These are phyloP conservation scores for Drosophila nannoptera DNA, from an alignment of 1,140 invertebrate species.

Conservation along the genomic window DNA sequence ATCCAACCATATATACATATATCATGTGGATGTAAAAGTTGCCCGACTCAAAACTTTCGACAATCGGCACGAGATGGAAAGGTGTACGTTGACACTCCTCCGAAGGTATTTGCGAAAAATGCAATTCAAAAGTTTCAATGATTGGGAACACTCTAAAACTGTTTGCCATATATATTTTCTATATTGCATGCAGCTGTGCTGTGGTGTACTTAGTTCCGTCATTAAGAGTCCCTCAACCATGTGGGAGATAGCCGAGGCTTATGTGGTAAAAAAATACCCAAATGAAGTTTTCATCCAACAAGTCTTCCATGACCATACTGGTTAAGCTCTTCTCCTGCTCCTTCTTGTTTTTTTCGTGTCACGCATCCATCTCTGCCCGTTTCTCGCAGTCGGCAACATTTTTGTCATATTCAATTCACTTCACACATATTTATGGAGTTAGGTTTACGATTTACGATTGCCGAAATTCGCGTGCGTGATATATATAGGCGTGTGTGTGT, in stretches of 20 bases:
- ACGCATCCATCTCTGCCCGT: neutral
- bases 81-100: neutral
- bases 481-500: neutral
- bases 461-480: constrained; percentile 12
- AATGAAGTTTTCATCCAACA: too few species aligned
- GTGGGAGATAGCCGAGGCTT: too few species aligned
- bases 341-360: neutral
- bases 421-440: constrained; percentile 11
- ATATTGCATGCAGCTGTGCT: too few species aligned
- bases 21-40: neutral
- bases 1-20: neutral
- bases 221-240: too few species aligned
- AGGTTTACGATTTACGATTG: constrained; percentile 40
- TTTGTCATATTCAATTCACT: constrained; percentile 37
- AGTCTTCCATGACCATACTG: too few species aligned
- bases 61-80: neutral
- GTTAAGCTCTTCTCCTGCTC: too few species aligned
- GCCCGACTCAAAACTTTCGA: neutral
- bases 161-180: too few species aligned
- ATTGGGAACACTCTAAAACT: too few species aligned
- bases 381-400: constrained; percentile 9
- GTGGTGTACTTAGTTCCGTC: too few species aligned
- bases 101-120: neutral
- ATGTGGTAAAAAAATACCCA: too few species aligned
- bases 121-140: neutral